Conservation (phyloP, 2,888 invertebrate genomes). For the Crossocerus cetratus region DNA sequence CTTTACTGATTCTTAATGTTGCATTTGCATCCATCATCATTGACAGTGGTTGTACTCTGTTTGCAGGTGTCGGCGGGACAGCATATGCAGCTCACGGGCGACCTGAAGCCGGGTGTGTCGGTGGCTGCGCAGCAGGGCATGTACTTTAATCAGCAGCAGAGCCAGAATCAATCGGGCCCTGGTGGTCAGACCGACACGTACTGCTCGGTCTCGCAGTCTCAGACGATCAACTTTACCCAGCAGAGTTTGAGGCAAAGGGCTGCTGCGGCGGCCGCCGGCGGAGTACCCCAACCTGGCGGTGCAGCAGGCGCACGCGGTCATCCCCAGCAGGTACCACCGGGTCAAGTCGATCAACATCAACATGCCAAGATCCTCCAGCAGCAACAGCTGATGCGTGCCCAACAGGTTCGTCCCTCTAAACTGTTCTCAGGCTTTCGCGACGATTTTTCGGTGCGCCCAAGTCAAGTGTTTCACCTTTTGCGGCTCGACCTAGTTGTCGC, state of each 20-base stretch:
- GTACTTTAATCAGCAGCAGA: constrained; percentile 80
- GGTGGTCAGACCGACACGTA: constrained; percentile 80
- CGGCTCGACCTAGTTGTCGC: too few relatives aligned
- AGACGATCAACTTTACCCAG: constrained; percentile 91
- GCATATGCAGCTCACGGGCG: constrained; percentile 88
- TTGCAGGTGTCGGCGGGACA: constrained; percentile 91
- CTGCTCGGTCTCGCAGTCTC: constrained; percentile 87
- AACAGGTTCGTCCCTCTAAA: constrained; percentile 66
- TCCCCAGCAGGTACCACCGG: constrained; percentile 71
- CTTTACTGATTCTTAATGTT: too few relatives aligned
- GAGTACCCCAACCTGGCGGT: constrained; percentile 65
- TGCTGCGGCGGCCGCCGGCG: constrained; percentile 75
- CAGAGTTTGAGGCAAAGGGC: constrained; percentile 82
- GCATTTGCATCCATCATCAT: not conserved
- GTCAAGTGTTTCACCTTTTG: too few relatives aligned
- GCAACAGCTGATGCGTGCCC: constrained; percentile 79
- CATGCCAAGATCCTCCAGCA: constrained; percentile 85
- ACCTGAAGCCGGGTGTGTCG: constrained; percentile 85
- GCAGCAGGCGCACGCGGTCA: constrained; percentile 61
- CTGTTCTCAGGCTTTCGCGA: not conserved
- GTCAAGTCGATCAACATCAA: constrained; percentile 79
- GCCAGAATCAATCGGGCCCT: constrained; percentile 66
- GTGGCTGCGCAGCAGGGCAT: constrained; percentile 92
- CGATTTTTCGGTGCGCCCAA: too few relatives aligned
- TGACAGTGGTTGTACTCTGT: not conserved